Base-by-base conservation (phyloP, 37 sponge, comb jelly and placozoan species). In the Beroe forskalii region DNA sequence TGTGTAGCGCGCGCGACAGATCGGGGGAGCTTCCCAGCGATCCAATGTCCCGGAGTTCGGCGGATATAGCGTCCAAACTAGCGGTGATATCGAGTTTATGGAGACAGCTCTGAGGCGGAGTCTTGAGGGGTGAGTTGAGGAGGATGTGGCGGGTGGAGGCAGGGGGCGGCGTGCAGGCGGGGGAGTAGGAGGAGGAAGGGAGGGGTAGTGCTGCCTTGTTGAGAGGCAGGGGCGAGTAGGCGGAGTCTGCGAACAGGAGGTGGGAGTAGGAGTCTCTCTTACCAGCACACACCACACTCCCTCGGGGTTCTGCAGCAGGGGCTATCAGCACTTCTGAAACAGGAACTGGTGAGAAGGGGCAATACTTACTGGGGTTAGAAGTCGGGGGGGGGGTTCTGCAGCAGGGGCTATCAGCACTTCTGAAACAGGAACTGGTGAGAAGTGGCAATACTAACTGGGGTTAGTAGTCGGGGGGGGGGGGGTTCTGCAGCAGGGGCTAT, bases 101-200 rank as follows among this genome's bases (percentile, higher is more conserved):
- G 6, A 72, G 75, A 37, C 75, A 72, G 66, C 66, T 63, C 66
- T 63, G 66, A 19, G 66, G 66, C 4, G 66, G 66, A 23, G 66
- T 63, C 25, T 63, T 63, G 24, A 63, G 66, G 75, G 75, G 75
- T 35, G 75, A 72, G 75, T 72, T 63, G 14, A 63, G 66, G 28
- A 63, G 20, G 66, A 63, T 20, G n/a, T 24, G 66, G 28, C 25
- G 66, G 25, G 75, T 36, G 39, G 75, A 30, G 40, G 9, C 14
- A 1, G 36, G 75, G 39, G 75, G 31, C 1, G 40, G 37, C 4
- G 37, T 36, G 75, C 14, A 30, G 37, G 12, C 40, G 8, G 39
- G 37, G 39, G 2, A 30, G 14, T 37, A 37, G n/a, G n/a, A n/a
- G 39, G 75, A 32, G 8, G 75, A 35, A 39, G 75, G 75, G 1